phyloP scores from a whole-genome alignment of 1,140 invertebrate genomes.

The Sinella curviseta region DNA sequence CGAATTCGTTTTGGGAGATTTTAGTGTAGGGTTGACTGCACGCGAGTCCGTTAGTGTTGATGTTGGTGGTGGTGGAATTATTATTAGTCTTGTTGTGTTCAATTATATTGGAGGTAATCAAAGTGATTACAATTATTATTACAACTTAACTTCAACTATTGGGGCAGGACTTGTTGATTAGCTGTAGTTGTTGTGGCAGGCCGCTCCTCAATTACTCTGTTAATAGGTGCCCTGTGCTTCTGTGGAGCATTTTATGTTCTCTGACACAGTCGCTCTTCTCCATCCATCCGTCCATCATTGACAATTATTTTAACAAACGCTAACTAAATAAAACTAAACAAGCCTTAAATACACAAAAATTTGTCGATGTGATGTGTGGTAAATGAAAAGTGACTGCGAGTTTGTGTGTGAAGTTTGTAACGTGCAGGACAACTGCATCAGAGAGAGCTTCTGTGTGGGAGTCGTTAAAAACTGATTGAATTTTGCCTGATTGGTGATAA shows the following conservation, averaged over 20 bases:
- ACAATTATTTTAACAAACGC: conserved; percentile 26
- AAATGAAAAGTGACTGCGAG: not conserved
- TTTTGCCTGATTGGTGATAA: conserved; percentile 50
- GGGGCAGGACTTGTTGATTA: conserved; percentile 14
- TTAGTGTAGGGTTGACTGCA: too few species aligned
- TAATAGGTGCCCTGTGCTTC: not conserved
- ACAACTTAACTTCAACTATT: conserved; percentile 8
- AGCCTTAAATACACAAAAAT: conserved; percentile 13
- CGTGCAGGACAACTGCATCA: not conserved
- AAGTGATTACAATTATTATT: conserved; percentile 15
- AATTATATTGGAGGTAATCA: conserved; percentile 19
- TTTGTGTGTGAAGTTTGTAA: not conserved
- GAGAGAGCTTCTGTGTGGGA: not conserved
- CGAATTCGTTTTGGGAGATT: too few species aligned
- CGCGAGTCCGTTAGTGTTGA: too few species aligned
- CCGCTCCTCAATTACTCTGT: not conserved
- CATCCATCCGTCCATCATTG: conserved; percentile 22
- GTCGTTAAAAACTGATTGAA: conserved; percentile 44
- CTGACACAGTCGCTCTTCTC: too few species aligned
- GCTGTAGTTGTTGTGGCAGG: not conserved
- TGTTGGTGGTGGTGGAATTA: too few species aligned
- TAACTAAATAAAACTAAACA: conserved; percentile 28
- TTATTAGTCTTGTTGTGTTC: conserved; percentile 1
- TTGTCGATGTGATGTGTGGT: not conserved
- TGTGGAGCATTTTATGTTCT: not conserved